Percentiles rank a stretch among this genome's conserved stretches.
These are phyloP conservation scores for Nebria brevicollis DNA, from an alignment of 2,888 invertebrate genomes.

Conservation along the genomic window DNA sequence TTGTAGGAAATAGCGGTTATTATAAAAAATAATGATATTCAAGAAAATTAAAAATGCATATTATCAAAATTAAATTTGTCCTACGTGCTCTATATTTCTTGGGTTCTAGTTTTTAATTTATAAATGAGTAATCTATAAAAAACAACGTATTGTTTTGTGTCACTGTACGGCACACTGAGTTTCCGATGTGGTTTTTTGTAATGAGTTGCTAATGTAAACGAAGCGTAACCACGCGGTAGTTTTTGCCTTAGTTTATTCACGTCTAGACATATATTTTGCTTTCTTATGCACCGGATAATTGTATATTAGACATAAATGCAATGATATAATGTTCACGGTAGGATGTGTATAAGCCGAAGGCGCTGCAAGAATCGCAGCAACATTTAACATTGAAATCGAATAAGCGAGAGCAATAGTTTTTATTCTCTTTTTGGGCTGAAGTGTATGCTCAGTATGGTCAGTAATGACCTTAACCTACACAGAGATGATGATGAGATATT, in stretches of 20 bases:
- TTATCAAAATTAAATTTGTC: no score
- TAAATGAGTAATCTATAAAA: not conserved
- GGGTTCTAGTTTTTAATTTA: not conserved
- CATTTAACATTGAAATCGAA: conserved; percentile 15
- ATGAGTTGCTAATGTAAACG: conserved; percentile 10
- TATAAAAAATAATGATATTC: no score
- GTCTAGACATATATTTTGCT: conserved; percentile 50
- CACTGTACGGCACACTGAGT: conserved; percentile 1
- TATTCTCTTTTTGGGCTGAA: not conserved
- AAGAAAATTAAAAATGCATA: no score
- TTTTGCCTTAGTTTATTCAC: conserved; percentile 36
- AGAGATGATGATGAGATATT: not conserved
- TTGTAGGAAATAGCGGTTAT: not conserved
- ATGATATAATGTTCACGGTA: conserved; percentile 33
- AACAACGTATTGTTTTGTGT: not conserved
- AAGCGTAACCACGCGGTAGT: conserved; percentile 31
- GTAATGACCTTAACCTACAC: conserved; percentile 36
- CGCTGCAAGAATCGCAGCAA: not conserved
- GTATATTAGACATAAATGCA: conserved; percentile 31
- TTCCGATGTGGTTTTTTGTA: conserved; percentile 16
- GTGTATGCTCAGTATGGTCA: conserved; percentile 14
- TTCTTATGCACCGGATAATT: conserved; percentile 46
- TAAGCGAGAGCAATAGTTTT: conserved; percentile 40
- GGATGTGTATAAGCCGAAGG: conserved; percentile 13
- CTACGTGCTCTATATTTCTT: not conserved